Base-by-base conservation (phyloP, 2,797 vertebrate species). In the Epinephelus awoara region DNA sequence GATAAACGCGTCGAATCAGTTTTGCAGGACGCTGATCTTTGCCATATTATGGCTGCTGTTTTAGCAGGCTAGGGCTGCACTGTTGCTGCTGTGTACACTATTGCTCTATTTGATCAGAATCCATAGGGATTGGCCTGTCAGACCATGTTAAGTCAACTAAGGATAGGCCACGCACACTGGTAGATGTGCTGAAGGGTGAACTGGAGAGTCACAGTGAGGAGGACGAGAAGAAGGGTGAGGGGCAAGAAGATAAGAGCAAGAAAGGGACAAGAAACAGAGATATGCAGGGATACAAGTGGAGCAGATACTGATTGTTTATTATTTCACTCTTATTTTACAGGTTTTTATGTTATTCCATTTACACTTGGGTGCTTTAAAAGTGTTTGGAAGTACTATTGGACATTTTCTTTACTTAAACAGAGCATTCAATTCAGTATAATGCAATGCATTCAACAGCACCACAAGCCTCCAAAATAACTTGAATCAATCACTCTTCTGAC, bases 71-170 rank as follows among this genome's bases (percentile, higher is more conserved):
- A 82, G 18, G 52, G 70, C 83, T 87, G 84, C 75, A 80, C 88
- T 89, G 91, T 88, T 90, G 88, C 90, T 92, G 90, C 89, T 91
- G 80, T 86, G 86, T 90, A 91, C 89, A 90, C 89, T 89, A 85
- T 87, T 88, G 82, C 91, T 91, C 86, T 78, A 80, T 86, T 93
- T 94, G 92, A 93, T 92, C 93, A 92, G 83, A 92, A 94, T 92
- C 92, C 93, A 91, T 88, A 91, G 91, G 90, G 93, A 94, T 89
- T 88, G 91, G 70, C 84, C 90, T 92, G 93, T 93, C 93, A 90
- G 86, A 82, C 72, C 76, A 51, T 5, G 82, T 94, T 93, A 92
- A 84, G 83, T 91, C 91, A 92, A 84, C 87, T 83, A 67, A 77
- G 85, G 84, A 87, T 69, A 81, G 67, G 86, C 87, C 88, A 81